A percentile compares a stretch with the other conserved stretches of the same genome.
These are phyloP conservation scores for Dryomyza anilis DNA, from an alignment of 2,888 invertebrate species.

Conservation along the genomic window DNA sequence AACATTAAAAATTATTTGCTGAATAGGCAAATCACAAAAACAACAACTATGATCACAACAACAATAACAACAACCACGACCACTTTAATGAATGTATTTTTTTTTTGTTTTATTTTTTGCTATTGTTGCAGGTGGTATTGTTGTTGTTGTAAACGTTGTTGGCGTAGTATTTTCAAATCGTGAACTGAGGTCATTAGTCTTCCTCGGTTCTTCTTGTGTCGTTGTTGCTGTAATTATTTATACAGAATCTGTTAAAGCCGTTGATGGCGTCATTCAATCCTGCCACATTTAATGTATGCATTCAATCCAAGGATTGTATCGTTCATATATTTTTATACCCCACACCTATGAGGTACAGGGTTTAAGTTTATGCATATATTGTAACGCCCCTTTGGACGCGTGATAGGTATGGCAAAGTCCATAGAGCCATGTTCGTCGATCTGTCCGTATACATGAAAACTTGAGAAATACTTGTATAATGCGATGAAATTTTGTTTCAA, in stretches of 20 bases:
- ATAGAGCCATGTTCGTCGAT: too few relatives aligned
- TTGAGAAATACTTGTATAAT: too few relatives aligned
- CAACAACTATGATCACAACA: conserved; percentile 7
- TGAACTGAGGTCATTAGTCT: conserved; percentile 26
- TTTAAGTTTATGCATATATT: too few relatives aligned
- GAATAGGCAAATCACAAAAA: neutral
- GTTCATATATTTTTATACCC: too few relatives aligned
- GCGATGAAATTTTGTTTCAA: too few relatives aligned
- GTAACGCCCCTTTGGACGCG: too few relatives aligned
- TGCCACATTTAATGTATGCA: too few relatives aligned
- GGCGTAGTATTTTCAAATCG: conserved; percentile 15
- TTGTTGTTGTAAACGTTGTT: neutral
- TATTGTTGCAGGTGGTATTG: neutral
- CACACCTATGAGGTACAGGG: too few relatives aligned
- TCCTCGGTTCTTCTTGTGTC: conserved; percentile 5
- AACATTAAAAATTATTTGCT: too few relatives aligned
- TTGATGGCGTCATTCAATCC: neutral
- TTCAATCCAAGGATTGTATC: too few relatives aligned
- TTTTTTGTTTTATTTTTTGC: neutral
- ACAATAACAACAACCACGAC: neutral
- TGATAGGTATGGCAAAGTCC: too few relatives aligned
- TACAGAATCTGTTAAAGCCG: neutral
- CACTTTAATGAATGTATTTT: neutral
- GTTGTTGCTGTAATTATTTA: neutral
- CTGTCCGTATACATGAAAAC: too few relatives aligned